Evolutionary conservation across 2,797 vertebrate species (phyloP), one percentile per base, ranked within the genome.

Genomic region (Lates japonicus): DNA sequence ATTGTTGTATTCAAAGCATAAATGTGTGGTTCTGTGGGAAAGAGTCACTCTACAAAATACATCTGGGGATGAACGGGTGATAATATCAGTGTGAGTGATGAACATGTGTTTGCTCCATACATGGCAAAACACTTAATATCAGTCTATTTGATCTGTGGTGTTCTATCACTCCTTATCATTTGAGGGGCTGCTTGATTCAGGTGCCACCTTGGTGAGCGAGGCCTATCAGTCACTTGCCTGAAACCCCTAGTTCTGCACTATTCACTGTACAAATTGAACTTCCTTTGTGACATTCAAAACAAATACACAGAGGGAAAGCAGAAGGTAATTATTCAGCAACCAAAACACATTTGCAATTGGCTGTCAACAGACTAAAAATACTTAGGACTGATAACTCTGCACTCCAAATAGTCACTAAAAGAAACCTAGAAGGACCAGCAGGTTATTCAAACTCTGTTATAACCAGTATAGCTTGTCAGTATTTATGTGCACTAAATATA

Each of bases 141-240:
- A 58, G 29, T 49, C 0, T 10, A 57, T 81, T 37, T 52, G 19
- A 72, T 73, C 72, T 11, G 44, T 52, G 64, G 63, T 39, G 20
- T 81, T 86, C 41, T 55, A 37, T 85, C 71, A 69, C 44, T 63
- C 12, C 20, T 59, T 62, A 70, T 78, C 62, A 57, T 73, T 59
- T 31, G 22, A 79, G 48, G 4, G 5, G 29, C 63, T 19, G 58
- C 44, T 63, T 44, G 76, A 66, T 69, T 51, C 0, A 1, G 52
- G 12, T 65, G 41, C 51, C 68, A 52, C 39, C 51, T 22, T 29
- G 19, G 33, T 25, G n/a, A 80, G 62, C 41, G 44, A 60, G 69
- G 11, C 69, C 29, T 39, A 39, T 77, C 72, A 59, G 59, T 74
- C 63, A 52, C n/a, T 46, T 20, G 41, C 3, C 62, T 49, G 64